Percentiles rank a stretch among this genome's conserved stretches.
These are phyloP conservation scores for Mallateleia sp. DNA, from an alignment of 2,888 invertebrate genomes.

Conservation along the genomic window DNA sequence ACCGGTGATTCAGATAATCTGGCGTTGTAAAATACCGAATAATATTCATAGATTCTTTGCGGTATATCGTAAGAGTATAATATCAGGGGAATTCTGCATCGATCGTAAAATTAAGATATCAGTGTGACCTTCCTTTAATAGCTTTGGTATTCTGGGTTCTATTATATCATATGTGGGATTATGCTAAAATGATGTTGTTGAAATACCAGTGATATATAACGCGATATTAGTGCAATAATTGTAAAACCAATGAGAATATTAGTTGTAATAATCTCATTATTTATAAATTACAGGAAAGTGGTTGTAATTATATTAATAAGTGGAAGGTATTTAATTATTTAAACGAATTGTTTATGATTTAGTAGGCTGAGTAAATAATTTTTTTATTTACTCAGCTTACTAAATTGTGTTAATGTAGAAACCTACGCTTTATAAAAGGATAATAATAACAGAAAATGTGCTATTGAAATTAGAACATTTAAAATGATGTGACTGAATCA, in stretches of 20 bases:
- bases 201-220: slow-evolving; percentile 53
- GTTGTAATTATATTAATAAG: background rate
- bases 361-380: too few species aligned
- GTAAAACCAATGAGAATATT: slow-evolving; percentile 31
- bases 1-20: slow-evolving; percentile 42
- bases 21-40: slow-evolving; percentile 51
- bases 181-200: slow-evolving; percentile 62
- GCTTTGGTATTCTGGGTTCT: slow-evolving; percentile 52
- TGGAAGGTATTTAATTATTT: too few species aligned
- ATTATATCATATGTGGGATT: slow-evolving; percentile 65
- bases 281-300: too few species aligned
- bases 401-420: too few species aligned
- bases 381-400: too few species aligned
- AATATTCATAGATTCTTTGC: slow-evolving; percentile 49
- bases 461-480: too few species aligned
- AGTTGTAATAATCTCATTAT: slow-evolving; percentile 35
- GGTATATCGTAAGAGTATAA: slow-evolving; percentile 43
- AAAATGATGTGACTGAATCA: too few species aligned
- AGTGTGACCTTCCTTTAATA: slow-evolving; percentile 59
- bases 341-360: too few species aligned
- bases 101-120: slow-evolving; percentile 74
- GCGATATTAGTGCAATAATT: slow-evolving; percentile 40
- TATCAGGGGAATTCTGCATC: slow-evolving; percentile 48
- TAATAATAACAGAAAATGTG: too few species aligned
- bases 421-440: too few species aligned